Percentiles rank a stretch among this genome's conserved stretches.
Evolutionary conservation across 2,113 vertebrate genomes (phyloP).

Genomic region (Pangasianodon gigas): DNA sequence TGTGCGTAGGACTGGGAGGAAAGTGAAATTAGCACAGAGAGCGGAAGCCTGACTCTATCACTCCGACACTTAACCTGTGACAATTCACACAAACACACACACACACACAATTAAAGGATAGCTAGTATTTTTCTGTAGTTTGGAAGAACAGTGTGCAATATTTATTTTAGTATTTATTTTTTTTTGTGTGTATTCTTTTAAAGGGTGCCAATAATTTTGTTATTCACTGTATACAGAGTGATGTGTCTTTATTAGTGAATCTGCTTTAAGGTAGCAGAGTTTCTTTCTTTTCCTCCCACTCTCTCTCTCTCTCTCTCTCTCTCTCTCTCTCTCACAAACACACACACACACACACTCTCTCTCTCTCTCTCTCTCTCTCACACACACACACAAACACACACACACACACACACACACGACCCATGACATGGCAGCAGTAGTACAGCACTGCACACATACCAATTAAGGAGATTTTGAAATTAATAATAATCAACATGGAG

Average conservation of each 20-base stretch:
- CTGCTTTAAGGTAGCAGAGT: not conserved
- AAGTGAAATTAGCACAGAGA: conserved; percentile 65
- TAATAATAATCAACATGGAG: too few species aligned
- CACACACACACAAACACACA: not conserved
- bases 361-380: not conserved
- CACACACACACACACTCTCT: not conserved
- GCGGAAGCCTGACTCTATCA: conserved; percentile 37
- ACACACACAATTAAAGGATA: not conserved
- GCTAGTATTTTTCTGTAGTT: not conserved
- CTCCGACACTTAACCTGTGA: conserved; percentile 44
- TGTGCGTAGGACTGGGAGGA: not conserved
- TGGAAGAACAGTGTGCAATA: not conserved
- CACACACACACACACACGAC: not conserved
- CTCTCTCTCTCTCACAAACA: not conserved
- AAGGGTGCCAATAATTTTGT: not conserved
- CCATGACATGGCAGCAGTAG: not conserved
- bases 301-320: not conserved
- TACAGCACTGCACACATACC: not conserved
- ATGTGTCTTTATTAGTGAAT: not conserved
- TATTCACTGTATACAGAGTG: not conserved
- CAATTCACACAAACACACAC: not conserved
- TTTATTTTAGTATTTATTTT: not conserved
- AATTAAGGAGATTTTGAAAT: not conserved
- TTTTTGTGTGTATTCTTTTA: not conserved
- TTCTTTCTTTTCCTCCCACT: not conserved